Base-by-base conservation (phyloP, 2,888 invertebrate species). In the Pediacus dermestoides region DNA sequence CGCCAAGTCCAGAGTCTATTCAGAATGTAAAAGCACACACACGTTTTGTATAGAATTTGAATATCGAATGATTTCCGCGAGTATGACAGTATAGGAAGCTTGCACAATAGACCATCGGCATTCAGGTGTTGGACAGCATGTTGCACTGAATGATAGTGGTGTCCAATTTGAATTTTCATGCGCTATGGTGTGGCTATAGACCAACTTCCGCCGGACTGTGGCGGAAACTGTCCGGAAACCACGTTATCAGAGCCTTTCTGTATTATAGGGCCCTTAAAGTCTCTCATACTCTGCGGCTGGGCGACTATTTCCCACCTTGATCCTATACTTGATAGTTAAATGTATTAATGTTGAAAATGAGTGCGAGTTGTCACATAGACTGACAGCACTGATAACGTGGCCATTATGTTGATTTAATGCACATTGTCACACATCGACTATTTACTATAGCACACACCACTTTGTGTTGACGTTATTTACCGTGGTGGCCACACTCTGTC, bases 131-230 rank as follows among this genome's bases (percentile, higher is more conserved):
- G 27, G 41, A 41, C 41, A 38, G 32, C 38, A 31, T 38, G 45
- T 42, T 42, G 9, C 30, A 38, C 23, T 39, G 42, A 39, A 35
- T 34, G 47, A 52, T 50, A 52, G 48, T n/a, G n/a, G n/a, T 42
- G 43, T 46, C 46, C 53, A 50, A 57, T 55, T 57, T 54, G 51
- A 54, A 57, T 57, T 57, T 55, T 51, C 57, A 57, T 53, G 52
- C 50, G 52, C 53, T 37, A 38, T 42, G 48, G 44, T n/a, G n/a
- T 46, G 51, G 46, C 50, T 53, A 46, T 45, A 18, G 42, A 47
- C 46, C 46, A 32, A 48, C 50, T 54, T 55, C 55, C 55, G 52
- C 47, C 42, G 34, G 45, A 48, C 46, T 42, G 28, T 42, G 48
- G 51, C 53, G 53, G 54, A 57, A 54, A 55, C 53, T 50, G 50